Percentiles rank a stretch among this genome's conserved stretches.
These are phyloP conservation scores for Caenorhabditis afra DNA, from an alignment of 2,888 invertebrate species.

Conservation along the genomic window DNA sequence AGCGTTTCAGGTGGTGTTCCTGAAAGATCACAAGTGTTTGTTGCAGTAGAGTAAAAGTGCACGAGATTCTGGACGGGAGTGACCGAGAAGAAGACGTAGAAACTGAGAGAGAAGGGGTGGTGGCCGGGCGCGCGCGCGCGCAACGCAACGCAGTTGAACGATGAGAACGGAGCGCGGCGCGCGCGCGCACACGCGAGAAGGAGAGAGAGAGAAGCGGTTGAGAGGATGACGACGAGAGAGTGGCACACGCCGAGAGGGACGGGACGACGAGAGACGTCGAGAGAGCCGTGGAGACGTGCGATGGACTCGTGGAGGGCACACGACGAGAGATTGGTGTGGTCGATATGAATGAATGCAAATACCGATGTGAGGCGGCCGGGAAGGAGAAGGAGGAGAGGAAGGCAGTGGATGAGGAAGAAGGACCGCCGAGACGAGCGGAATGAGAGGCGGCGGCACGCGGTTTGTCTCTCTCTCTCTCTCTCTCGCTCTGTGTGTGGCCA, in stretches of 20 bases:
- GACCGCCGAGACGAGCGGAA: slow-evolving; percentile 14
- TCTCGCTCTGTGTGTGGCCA: neutral
- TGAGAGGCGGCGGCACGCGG: slow-evolving; percentile 15
- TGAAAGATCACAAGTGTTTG: no score
- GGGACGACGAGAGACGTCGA: neutral
- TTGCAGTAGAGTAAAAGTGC: no score
- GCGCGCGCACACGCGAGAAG: no score
- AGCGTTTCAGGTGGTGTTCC: no score
- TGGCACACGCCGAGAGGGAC: slow-evolving; percentile 25
- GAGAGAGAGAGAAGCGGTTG: neutral
- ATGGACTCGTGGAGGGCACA: neutral
- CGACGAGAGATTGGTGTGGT: slow-evolving; percentile 30
- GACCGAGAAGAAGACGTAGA: no score
- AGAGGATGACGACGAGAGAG: neutral
- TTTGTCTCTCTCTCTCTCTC: no score
- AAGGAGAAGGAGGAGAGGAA: slow-evolving; percentile 5
- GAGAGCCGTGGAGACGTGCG: slow-evolving; percentile 10
- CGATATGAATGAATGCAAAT: slow-evolving; percentile 50
- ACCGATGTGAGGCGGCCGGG: slow-evolving; percentile 28
- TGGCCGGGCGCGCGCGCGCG: no score
- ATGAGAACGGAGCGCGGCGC: no score
- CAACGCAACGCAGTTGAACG: no score
- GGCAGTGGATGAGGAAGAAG: slow-evolving; percentile 9
- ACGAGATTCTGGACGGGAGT: no score
- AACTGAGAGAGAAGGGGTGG: neutral